A percentile compares a stretch with the other conserved stretches of the same genome.
Evolutionary conservation across 2,797 vertebrate species (phyloP).

Genomic region (Enteromius anoplus): DNA sequence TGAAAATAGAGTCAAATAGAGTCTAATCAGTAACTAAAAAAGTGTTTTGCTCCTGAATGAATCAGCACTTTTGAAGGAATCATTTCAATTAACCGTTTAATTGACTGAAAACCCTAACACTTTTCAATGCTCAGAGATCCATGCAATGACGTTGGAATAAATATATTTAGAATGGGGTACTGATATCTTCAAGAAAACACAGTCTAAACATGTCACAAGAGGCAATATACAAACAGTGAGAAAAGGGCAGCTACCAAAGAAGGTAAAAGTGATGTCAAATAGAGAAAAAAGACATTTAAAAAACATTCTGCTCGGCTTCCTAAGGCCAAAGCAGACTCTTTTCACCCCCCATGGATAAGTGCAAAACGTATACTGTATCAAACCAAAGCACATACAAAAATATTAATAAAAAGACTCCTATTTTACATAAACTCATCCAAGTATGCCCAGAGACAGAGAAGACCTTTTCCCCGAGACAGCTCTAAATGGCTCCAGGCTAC

Average conservation of each 20-base stretch:
- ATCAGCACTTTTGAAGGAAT: background rate
- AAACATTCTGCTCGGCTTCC: background rate
- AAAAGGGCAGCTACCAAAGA: background rate
- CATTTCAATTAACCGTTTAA: background rate
- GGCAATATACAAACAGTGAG: background rate
- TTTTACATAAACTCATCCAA: conserved; percentile 46
- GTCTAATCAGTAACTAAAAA: background rate
- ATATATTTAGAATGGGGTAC: background rate
- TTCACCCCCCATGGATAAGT: conserved; percentile 4
- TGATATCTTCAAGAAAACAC: background rate
- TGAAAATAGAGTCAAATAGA: background rate
- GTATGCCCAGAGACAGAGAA: conserved; percentile 40
- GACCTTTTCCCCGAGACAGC: conserved; percentile 45
- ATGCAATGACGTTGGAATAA: background rate
- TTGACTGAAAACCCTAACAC: too few relatives aligned
- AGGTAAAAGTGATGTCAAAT: conserved; percentile 26
- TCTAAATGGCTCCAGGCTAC: conserved; percentile 42
- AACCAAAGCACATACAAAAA: conserved; percentile 28
- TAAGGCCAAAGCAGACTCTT: conserved; percentile 1
- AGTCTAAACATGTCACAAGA: conserved; percentile 5
- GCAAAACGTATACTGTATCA: conserved; percentile 21
- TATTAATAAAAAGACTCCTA: conserved; percentile 40
- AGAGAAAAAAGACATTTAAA: background rate
- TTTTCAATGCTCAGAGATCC: background rate
- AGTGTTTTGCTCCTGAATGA: background rate